Conservation (phyloP, 1,140 invertebrate genomes). For the Nixonia krombeini region DNA sequence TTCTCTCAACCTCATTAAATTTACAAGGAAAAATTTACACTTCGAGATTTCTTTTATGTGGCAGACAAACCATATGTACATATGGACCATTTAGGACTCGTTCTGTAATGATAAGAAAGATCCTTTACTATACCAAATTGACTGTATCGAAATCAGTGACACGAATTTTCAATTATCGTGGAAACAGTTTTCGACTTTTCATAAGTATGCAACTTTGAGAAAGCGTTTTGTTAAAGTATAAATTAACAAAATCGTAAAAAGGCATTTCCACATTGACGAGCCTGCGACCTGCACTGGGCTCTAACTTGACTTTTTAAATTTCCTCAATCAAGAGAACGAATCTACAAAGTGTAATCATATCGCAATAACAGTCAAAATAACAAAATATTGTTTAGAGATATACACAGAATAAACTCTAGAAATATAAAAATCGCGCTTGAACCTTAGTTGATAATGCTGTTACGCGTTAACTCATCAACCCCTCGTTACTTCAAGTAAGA, state of each 20-base stretch:
- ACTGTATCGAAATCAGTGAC: not conserved
- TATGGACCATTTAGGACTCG: constrained; percentile 2
- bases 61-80: constrained; percentile 30
- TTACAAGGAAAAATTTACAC: constrained; percentile 43
- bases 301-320: constrained; percentile 26
- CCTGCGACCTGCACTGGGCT: constrained; percentile 56
- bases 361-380: constrained; percentile 49
- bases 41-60: constrained; percentile 11
- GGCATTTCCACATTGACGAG: no score
- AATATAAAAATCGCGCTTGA: constrained; percentile 58
- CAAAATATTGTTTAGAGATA: constrained; percentile 53
- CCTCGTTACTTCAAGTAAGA: constrained; percentile 64
- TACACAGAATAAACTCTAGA: constrained; percentile 58
- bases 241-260: constrained; percentile 12
- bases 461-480: constrained; percentile 55
- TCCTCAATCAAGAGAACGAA: constrained; percentile 23
- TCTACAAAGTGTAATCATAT: constrained; percentile 51
- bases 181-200: no score
- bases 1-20: constrained; percentile 17
- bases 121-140: not conserved
- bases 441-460: no score
- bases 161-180: no score
- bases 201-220: not conserved
- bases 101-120: constrained; percentile 4
- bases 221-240: constrained; percentile 1